Percentiles rank a stretch among this genome's conserved stretches.
Conservation (phyloP, 2,113 vertebrate genomes). For the Psettodes erumei region DNA sequence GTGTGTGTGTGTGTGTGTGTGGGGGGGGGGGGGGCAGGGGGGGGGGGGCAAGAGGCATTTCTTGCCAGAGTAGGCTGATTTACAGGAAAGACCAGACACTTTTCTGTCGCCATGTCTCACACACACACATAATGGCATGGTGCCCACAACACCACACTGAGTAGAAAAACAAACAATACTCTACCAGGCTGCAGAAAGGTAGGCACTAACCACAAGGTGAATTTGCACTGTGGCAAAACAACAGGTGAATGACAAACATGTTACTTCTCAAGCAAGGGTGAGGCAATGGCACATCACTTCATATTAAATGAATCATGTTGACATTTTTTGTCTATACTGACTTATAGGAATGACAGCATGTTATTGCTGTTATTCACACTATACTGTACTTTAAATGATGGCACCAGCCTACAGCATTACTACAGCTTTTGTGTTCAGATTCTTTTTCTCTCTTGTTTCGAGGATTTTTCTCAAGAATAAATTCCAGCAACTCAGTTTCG, state of each 20-base stretch:
- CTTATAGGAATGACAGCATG: not conserved
- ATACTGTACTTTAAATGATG: not conserved
- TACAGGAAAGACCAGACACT: conserved; percentile 42
- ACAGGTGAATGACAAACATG: not conserved
- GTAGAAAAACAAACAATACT: not conserved
- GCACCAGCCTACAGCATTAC: not conserved
- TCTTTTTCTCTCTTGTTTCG: not conserved
- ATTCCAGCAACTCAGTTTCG: not conserved
- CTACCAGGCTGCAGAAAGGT: not conserved
- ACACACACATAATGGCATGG: not conserved
- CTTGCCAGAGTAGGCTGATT: conserved; percentile 28
- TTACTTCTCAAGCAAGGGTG: not conserved
- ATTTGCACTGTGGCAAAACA: not conserved
- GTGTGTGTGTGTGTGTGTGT: too few species aligned
- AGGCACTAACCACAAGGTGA: not conserved
- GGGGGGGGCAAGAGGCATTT: not conserved
- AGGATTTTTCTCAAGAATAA: too few species aligned
- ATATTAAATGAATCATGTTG: too few species aligned
- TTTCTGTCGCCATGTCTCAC: not conserved
- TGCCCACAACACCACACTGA: not conserved
- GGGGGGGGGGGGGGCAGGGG: not conserved
- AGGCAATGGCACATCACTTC: not conserved
- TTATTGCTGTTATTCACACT: not conserved
- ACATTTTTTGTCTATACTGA: too few species aligned
- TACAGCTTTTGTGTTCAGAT: not conserved